Percentiles rank a stretch among this genome's conserved stretches.
phyloP scores from a whole-genome alignment of 2,797 vertebrate species.

The Micrastur ruficollis region DNA sequence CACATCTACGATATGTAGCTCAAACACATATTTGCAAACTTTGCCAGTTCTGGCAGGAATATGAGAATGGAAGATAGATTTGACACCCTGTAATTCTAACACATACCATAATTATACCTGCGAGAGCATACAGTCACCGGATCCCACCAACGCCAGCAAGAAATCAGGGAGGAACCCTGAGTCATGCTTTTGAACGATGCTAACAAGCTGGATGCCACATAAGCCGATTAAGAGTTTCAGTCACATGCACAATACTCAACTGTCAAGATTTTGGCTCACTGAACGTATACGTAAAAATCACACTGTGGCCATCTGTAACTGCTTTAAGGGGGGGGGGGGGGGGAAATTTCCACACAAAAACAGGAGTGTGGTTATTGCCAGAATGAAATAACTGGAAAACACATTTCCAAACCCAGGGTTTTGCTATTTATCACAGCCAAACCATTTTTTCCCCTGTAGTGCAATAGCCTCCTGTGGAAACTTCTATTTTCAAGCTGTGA shows the following conservation, averaged over 20 bases:
- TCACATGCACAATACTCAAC: background rate
- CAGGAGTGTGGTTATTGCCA: background rate
- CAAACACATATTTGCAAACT: constrained; percentile 51
- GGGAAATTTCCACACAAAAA: constrained; percentile 36
- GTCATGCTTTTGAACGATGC: background rate
- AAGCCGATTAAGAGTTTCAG: background rate
- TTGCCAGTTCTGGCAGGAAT: constrained; percentile 26
- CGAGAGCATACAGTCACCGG: background rate
- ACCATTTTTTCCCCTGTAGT: background rate
- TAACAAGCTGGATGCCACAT: background rate
- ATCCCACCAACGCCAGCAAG: background rate
- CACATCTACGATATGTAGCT: background rate
- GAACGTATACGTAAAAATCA: background rate
- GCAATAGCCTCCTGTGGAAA: background rate
- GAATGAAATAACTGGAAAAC: constrained; percentile 49
- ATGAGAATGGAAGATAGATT: background rate
- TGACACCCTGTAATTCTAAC: constrained; percentile 25
- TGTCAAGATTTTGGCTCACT: background rate
- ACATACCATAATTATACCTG: background rate
- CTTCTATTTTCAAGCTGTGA: constrained; percentile 45
- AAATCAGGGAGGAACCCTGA: background rate
- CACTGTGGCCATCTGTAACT: background rate
- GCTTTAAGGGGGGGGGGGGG: background rate
- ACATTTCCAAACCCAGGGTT: constrained; percentile 28
- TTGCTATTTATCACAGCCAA: constrained; percentile 20